These are phyloP conservation scores for Conus canariensis DNA, from an alignment of 2,888 invertebrate genomes.

Conservation along the genomic window DNA sequence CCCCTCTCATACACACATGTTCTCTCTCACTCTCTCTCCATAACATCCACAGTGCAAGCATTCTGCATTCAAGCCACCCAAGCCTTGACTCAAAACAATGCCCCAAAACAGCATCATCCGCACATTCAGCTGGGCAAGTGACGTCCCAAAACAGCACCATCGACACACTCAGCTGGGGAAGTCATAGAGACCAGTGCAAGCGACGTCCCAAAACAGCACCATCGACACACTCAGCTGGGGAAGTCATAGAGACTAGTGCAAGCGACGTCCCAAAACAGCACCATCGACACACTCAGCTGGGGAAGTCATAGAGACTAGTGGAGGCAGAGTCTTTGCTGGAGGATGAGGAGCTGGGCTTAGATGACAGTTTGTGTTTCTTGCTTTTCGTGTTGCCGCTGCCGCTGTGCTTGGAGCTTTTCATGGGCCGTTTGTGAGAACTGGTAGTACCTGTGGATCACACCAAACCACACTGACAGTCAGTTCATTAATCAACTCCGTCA, in stretches of 20 bases:
- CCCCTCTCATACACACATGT: too few species aligned
- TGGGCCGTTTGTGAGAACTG: constrained; percentile 32
- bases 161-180: constrained; percentile 32
- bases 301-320: constrained; percentile 47
- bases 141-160: too few species aligned
- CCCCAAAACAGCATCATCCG: too few species aligned
- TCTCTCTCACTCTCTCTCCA: too few species aligned
- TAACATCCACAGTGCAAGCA: too few species aligned
- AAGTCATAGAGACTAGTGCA: constrained; percentile 47
- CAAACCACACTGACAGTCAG: background rate
- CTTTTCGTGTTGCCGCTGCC: constrained; percentile 39
- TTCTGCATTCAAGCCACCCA: too few species aligned
- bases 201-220: too few species aligned
- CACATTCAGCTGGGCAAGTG: too few species aligned
- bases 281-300: constrained; percentile 7
- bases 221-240: constrained; percentile 8
- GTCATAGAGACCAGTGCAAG: constrained; percentile 42
- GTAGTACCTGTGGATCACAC: constrained; percentile 39
- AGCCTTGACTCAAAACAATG: too few species aligned
- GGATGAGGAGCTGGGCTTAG: constrained; percentile 43
- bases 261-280: too few species aligned
- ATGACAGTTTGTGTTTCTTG: constrained; percentile 48
- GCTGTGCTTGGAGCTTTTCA: constrained; percentile 39
- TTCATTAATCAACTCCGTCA: too few species aligned
- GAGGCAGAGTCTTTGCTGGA: constrained; percentile 44